phyloP scores from a whole-genome alignment of 2,797 vertebrate species.

The Enteromius paludinosus region DNA sequence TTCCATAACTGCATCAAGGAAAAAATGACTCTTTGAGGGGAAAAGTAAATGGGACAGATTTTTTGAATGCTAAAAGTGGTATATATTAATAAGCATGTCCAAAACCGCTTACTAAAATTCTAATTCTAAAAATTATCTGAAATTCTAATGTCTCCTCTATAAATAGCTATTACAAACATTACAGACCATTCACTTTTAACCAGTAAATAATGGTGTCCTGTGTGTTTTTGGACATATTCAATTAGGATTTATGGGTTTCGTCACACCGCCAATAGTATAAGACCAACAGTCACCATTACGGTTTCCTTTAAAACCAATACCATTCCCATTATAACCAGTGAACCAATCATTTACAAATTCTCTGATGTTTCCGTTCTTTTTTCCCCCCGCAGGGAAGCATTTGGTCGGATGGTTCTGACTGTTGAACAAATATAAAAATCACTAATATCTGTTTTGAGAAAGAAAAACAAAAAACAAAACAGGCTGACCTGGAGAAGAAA shows the following conservation, averaged over 20 bases:
- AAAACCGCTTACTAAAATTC: no score
- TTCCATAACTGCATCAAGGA: not conserved
- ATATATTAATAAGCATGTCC: no score
- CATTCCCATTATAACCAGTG: not conserved
- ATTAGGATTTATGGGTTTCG: not conserved
- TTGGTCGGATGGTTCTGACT: not conserved
- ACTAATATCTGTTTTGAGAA: not conserved
- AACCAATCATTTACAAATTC: not conserved
- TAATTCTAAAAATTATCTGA: no score
- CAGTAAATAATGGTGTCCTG: not conserved
- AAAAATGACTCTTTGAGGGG: not conserved
- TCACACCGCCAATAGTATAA: not conserved
- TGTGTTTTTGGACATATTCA: not conserved
- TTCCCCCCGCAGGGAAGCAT: not conserved
- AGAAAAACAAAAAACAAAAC: slow-evolving; percentile 45
- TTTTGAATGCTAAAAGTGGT: not conserved
- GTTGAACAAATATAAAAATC: slow-evolving; percentile 25
- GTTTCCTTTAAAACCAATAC: not conserved
- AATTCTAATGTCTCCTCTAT: not conserved
- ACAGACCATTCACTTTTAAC: not conserved
- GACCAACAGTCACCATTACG: not conserved
- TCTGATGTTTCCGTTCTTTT: not conserved
- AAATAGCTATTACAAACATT: not conserved
- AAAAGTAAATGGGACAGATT: not conserved
- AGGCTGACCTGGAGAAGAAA: slow-evolving; percentile 37